A percentile compares a stretch with the other conserved stretches of the same genome.
phyloP scores from a whole-genome alignment of 2,888 invertebrate genomes.

The Seira musarum region DNA sequence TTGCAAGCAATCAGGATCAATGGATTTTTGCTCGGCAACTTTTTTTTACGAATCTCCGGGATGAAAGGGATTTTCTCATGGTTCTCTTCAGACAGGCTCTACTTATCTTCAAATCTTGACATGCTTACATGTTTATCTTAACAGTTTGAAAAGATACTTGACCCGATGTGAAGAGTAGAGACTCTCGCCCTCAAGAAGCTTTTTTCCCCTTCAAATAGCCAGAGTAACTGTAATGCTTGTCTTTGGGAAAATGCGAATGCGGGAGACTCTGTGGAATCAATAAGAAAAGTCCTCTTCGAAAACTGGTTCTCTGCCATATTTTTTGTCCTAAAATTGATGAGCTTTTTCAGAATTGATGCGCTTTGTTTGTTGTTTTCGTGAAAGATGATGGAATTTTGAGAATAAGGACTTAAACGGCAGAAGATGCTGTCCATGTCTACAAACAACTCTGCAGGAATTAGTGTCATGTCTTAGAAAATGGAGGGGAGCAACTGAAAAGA shows the following conservation, averaged over 20 bases:
- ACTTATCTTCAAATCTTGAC: conserved; percentile 4
- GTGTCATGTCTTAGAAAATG: conserved; percentile 20
- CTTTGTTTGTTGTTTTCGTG: conserved; percentile 17
- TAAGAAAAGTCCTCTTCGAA: not conserved
- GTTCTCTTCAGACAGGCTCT: not conserved
- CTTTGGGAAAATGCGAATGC: too few relatives aligned
- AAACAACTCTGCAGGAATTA: conserved; percentile 13
- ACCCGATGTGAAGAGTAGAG: conserved; percentile 9
- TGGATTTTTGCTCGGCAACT: conserved; percentile 3
- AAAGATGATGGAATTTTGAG: conserved; percentile 11
- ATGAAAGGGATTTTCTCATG: not conserved
- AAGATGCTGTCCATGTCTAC: conserved; percentile 17
- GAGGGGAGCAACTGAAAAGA: conserved; percentile 3
- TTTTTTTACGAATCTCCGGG: not conserved
- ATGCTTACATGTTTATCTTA: conserved; percentile 11
- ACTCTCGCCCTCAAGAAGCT: conserved; percentile 5
- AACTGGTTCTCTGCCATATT: conserved; percentile 5
- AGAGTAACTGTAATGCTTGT: too few relatives aligned
- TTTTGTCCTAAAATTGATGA: conserved; percentile 15
- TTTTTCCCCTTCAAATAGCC: not conserved
- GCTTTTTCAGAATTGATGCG: conserved; percentile 15
- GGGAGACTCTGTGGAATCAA: too few relatives aligned
- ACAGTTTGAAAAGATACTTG: conserved; percentile 13
- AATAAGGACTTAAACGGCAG: conserved; percentile 10
- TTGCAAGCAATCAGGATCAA: conserved; percentile 4